Evolutionary conservation across 2,797 vertebrate genomes (phyloP).

Genomic region (Enteromius thamalakanensis): DNA sequence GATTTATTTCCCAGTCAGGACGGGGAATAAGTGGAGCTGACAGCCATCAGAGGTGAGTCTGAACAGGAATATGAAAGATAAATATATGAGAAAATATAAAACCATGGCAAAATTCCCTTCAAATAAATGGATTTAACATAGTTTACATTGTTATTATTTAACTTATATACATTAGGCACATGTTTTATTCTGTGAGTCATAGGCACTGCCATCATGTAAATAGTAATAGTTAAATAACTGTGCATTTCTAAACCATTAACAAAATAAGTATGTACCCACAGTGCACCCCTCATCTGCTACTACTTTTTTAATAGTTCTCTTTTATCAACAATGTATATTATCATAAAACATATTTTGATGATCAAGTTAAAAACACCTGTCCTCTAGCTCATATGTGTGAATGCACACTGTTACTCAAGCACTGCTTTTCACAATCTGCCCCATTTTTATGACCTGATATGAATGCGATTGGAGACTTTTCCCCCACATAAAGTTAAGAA

Average conservation of each 20-base stretch:
- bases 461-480: no score
- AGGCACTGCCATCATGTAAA: not conserved
- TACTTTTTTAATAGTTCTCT: no score
- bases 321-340: no score
- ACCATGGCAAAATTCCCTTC: not conserved
- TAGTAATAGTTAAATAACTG: not conserved
- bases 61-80: not conserved
- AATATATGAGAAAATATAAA: not conserved
- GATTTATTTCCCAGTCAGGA: constrained; percentile 20
- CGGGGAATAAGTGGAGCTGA: constrained; percentile 19
- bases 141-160: not conserved
- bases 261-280: no score
- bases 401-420: no score
- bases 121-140: not conserved
- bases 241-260: no score
- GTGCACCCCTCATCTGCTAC: no score
- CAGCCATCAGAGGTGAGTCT: not conserved
- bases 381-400: no score
- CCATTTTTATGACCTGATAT: no score
- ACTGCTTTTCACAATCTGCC: not conserved
- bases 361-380: no score
- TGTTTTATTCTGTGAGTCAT: not conserved
- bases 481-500: no score
- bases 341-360: no score
- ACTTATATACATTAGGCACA: not conserved